phyloP scores from a whole-genome alignment of 2,888 invertebrate species.

The Pterobdella sp. region DNA sequence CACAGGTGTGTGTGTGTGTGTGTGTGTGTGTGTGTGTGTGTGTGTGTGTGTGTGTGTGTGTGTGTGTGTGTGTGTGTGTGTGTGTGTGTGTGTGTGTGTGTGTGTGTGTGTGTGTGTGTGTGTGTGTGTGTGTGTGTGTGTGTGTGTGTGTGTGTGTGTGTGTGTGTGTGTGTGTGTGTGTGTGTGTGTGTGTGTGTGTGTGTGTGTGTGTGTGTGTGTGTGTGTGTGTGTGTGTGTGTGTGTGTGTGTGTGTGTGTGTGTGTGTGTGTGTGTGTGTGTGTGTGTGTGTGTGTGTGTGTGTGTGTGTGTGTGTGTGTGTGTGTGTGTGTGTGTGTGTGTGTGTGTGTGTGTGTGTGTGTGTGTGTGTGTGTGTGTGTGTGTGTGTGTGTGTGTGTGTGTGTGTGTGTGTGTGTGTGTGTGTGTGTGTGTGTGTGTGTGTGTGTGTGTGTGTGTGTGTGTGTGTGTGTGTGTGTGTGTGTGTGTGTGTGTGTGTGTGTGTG shows the following conservation, averaged over 20 bases:
- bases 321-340: slow-evolving; percentile 16
- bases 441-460: slow-evolving; percentile 8
- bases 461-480: slow-evolving; percentile 14
- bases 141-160: slow-evolving; percentile 14
- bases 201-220: background rate
- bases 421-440: slow-evolving; percentile 20
- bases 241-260: slow-evolving; percentile 18
- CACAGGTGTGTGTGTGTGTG: slow-evolving; percentile 48
- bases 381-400: slow-evolving; percentile 15
- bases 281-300: slow-evolving; percentile 21
- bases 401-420: slow-evolving; percentile 20
- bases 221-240: slow-evolving; percentile 11
- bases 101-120: slow-evolving; percentile 2
- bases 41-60: slow-evolving; percentile 19
- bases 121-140: slow-evolving; percentile 19
- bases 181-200: slow-evolving; percentile 80
- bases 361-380: slow-evolving; percentile 21
- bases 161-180: slow-evolving; percentile 14
- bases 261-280: slow-evolving; percentile 16
- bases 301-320: slow-evolving; percentile 17
- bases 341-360: slow-evolving; percentile 14
- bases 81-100: slow-evolving; percentile 20
- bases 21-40: slow-evolving; percentile 17
- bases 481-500: slow-evolving; percentile 16
- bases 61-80: slow-evolving; percentile 12